phyloP scores from a whole-genome alignment of 2,797 vertebrate genomes.

The Liasis olivaceus region DNA sequence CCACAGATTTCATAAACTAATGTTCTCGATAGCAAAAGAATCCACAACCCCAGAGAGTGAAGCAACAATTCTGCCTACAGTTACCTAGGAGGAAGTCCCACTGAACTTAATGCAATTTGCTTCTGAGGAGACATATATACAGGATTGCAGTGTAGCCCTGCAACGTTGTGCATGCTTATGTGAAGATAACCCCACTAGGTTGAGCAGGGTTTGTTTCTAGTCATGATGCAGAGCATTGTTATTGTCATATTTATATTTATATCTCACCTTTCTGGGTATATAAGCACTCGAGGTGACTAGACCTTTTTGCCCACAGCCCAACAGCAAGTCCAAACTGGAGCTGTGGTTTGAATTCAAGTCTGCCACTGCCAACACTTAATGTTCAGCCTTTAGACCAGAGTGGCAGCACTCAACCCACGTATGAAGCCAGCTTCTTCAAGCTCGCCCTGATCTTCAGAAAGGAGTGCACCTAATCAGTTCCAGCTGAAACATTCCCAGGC shows the following conservation, averaged over 20 bases:
- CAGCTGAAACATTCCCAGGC: conserved; percentile 57
- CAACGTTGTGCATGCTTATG: not conserved
- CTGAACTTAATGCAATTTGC: not conserved
- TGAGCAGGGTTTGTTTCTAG: not conserved
- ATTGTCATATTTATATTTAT: not conserved
- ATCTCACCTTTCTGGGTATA: not conserved
- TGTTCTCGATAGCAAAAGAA: not conserved
- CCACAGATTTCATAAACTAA: not conserved
- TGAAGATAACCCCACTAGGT: not conserved
- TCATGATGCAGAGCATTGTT: not conserved
- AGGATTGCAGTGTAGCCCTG: not conserved
- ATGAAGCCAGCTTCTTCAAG: not conserved
- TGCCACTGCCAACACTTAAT: not conserved
- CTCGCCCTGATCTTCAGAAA: conserved; percentile 31
- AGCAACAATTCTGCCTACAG: not conserved
- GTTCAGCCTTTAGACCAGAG: conserved; percentile 3
- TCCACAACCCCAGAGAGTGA: not conserved
- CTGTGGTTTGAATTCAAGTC: conserved; percentile 18
- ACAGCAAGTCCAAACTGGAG: not conserved
- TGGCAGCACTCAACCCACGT: conserved; percentile 22
- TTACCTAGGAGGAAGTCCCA: too few species aligned
- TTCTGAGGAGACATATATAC: not conserved
- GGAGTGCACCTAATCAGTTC: conserved; percentile 48
- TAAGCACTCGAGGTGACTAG: not conserved
- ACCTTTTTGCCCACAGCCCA: not conserved